phyloP scores from a whole-genome alignment of 2,797 vertebrate genomes.

The Sarcophilus harrisii region DNA sequence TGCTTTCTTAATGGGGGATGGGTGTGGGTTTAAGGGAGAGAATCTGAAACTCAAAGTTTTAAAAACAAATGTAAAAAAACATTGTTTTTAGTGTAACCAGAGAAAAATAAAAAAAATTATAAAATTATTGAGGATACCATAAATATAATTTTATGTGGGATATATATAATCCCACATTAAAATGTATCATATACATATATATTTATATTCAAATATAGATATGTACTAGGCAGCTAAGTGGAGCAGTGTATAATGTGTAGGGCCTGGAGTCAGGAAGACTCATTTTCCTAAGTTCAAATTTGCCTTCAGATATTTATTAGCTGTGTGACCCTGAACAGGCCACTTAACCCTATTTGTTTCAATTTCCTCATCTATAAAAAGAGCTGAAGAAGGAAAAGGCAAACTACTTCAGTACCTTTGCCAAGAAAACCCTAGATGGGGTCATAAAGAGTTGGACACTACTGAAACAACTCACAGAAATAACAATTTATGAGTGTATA shows the following conservation, averaged over 20 bases:
- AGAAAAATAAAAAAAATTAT: no score
- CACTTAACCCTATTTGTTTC: neutral
- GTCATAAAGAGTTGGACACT: neutral
- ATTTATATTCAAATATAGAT: neutral
- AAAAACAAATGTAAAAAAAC: no score
- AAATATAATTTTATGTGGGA: neutral
- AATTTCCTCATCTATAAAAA: neutral
- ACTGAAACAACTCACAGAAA: neutral
- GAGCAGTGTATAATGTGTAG: neutral
- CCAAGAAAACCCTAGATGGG: neutral
- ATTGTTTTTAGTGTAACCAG: no score
- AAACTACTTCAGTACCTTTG: neutral
- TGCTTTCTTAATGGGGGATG: no score
- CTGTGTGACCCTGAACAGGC: neutral
- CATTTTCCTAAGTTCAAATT: neutral
- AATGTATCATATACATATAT: neutral
- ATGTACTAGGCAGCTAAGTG: neutral
- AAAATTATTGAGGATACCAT: neutral
- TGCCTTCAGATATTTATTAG: neutral
- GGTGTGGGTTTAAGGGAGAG: no score
- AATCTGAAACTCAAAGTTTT: no score
- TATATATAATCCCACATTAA: neutral
- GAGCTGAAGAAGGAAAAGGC: neutral
- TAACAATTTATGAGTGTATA: neutral
- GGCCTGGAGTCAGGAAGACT: neutral